Evolutionary conservation across 2,888 invertebrate genomes (phyloP).

Genomic region (Synanthedon myopaeformis): DNA sequence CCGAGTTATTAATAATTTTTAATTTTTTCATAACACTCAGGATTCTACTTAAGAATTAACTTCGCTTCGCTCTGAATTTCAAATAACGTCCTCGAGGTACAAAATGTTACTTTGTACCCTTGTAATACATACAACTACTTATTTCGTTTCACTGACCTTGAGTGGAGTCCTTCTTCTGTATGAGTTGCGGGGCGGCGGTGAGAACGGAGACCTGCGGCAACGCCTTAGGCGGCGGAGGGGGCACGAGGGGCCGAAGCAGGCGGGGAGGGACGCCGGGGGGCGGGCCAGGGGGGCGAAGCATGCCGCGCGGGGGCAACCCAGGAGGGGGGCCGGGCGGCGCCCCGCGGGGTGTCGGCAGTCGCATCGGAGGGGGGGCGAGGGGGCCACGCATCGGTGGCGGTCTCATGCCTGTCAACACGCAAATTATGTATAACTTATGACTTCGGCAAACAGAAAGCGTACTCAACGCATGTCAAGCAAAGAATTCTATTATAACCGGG

Average conservation of each 20-base stretch:
- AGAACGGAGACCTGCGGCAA: constrained; percentile 76
- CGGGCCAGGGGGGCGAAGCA: constrained; percentile 70
- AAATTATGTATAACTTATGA: neutral
- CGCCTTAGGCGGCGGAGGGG: constrained; percentile 59
- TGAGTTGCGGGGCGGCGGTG: constrained; percentile 85
- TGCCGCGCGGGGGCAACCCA: constrained; percentile 61
- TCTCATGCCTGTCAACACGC: constrained; percentile 25
- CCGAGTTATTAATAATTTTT: too few relatives aligned
- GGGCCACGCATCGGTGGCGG: constrained; percentile 38
- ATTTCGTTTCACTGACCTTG: constrained; percentile 37
- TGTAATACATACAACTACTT: neutral
- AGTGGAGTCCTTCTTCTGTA: constrained; percentile 76
- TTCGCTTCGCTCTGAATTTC: too few relatives aligned
- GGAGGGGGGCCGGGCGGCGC: constrained; percentile 73
- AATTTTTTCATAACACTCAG: too few relatives aligned
- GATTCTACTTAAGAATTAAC: too few relatives aligned
- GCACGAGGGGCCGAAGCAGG: constrained; percentile 68
- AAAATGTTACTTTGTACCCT: too few relatives aligned
- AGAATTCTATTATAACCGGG: too few relatives aligned
- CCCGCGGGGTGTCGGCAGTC: constrained; percentile 14
- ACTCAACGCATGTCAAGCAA: too few relatives aligned
- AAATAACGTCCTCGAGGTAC: too few relatives aligned
- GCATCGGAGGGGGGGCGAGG: constrained; percentile 7
- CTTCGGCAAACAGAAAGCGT: neutral
- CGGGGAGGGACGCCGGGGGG: constrained; percentile 77